These are phyloP conservation scores for Morone saxatilis DNA, from an alignment of 2,113 vertebrate species.

Conservation along the genomic window DNA sequence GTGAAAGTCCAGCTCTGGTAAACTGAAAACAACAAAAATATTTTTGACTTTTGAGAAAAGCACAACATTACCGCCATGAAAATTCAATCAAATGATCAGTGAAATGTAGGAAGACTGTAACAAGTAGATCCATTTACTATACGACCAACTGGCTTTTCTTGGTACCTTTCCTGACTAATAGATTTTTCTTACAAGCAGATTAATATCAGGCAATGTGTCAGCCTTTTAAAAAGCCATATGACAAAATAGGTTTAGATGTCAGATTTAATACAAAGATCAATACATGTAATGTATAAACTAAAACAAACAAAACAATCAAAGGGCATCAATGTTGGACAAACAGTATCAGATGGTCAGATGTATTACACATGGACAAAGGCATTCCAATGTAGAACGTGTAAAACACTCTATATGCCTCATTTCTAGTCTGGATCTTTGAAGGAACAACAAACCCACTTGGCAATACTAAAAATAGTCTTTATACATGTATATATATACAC, in stretches of 20 bases:
- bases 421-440: slow-evolving; percentile 47
- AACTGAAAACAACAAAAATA: slow-evolving; percentile 42
- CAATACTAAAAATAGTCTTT: slow-evolving; percentile 56
- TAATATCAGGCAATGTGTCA: slow-evolving; percentile 22
- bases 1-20: slow-evolving; percentile 20
- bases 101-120: slow-evolving; percentile 32
- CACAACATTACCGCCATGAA: slow-evolving; percentile 63
- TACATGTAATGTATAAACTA: slow-evolving; percentile 23
- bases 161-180: slow-evolving; percentile 45
- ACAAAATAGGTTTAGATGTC: slow-evolving; percentile 52
- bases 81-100: slow-evolving; percentile 34
- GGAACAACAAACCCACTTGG: slow-evolving; percentile 38
- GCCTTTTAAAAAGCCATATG: slow-evolving; percentile 70
- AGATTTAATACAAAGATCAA: slow-evolving; percentile 55
- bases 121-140: slow-evolving; percentile 15
- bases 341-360: slow-evolving; percentile 7
- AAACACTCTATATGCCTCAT: slow-evolving; percentile 23
- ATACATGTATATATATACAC: background rate
- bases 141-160: slow-evolving; percentile 58
- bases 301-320: slow-evolving; percentile 35
- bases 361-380: slow-evolving; percentile 1
- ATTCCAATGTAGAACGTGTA: slow-evolving; percentile 22
- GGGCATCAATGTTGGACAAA: slow-evolving; percentile 34
- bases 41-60: slow-evolving; percentile 58
- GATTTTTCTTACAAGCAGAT: slow-evolving; percentile 54